Evolutionary conservation across 2,888 invertebrate genomes (phyloP).

Genomic region (Pyralis farinalis): DNA sequence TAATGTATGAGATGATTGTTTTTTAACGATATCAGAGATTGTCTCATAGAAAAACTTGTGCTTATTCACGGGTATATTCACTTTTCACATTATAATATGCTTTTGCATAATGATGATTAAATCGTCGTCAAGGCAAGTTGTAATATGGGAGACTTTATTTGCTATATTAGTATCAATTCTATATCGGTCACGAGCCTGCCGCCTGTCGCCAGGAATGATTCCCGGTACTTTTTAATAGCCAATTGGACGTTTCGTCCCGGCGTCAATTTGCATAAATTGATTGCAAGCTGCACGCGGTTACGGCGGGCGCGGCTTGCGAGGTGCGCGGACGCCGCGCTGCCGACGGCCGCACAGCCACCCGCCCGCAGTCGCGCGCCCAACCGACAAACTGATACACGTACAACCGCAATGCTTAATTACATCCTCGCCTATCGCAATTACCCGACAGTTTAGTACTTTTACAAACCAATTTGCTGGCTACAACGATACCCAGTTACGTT

Average conservation of each 20-base stretch:
- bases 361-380: slow-evolving; percentile 71
- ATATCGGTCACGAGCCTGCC: slow-evolving; percentile 1
- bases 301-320: slow-evolving; percentile 27
- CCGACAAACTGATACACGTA: slow-evolving; percentile 75
- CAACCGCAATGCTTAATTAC: slow-evolving; percentile 66
- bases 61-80: too few species aligned
- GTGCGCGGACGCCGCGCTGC: slow-evolving; percentile 33
- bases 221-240: slow-evolving; percentile 40
- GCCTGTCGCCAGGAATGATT: slow-evolving; percentile 21
- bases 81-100: too few species aligned
- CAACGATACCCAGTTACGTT: slow-evolving; percentile 28
- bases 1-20: too few species aligned
- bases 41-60: too few species aligned
- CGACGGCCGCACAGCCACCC: slow-evolving; percentile 23
- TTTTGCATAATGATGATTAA: too few species aligned
- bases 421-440: slow-evolving; percentile 64
- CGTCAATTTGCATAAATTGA: slow-evolving; percentile 78
- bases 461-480: slow-evolving; percentile 45
- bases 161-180: neutral
- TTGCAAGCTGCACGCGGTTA: slow-evolving; percentile 48
- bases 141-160: too few species aligned
- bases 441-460: slow-evolving; percentile 58
- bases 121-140: too few species aligned
- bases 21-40: too few species aligned
- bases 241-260: slow-evolving; percentile 61